These are phyloP conservation scores for Rostratula benghalensis DNA, from an alignment of 2,113 vertebrate genomes.

Conservation along the genomic window DNA sequence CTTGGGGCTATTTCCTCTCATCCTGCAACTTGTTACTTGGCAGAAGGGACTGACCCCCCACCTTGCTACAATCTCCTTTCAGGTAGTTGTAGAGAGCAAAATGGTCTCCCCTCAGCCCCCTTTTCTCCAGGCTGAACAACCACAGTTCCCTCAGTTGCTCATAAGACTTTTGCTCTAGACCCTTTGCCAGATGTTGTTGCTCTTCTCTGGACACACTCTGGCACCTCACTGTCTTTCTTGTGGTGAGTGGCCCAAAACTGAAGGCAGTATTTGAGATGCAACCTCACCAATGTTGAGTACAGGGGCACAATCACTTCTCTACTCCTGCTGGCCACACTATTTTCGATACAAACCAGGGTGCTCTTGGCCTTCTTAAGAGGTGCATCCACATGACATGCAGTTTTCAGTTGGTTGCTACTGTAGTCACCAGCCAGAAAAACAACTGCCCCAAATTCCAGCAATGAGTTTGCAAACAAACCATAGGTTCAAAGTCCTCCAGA, in stretches of 20 bases:
- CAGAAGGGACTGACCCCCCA: background rate
- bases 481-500: slow-evolving; percentile 1
- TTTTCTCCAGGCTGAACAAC: background rate
- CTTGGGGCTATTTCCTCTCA: background rate
- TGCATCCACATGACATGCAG: rapidly evolving
- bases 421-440: background rate
- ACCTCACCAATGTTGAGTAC: background rate
- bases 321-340: rapidly evolving
- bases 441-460: background rate
- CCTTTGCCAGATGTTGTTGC: rapidly evolving
- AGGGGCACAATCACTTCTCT: background rate
- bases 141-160: background rate
- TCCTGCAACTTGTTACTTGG: background rate
- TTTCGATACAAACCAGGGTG: background rate
- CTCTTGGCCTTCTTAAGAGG: background rate
- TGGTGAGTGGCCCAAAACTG: background rate
- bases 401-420: background rate
- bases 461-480: background rate
- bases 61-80: background rate
- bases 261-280: rapidly evolving
- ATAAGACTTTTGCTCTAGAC: rapidly evolving
- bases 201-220: background rate
- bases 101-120: background rate
- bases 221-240: background rate
- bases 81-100: rapidly evolving